Conservation (phyloP, 2,888 invertebrate genomes). For the Apamea crenata region DNA sequence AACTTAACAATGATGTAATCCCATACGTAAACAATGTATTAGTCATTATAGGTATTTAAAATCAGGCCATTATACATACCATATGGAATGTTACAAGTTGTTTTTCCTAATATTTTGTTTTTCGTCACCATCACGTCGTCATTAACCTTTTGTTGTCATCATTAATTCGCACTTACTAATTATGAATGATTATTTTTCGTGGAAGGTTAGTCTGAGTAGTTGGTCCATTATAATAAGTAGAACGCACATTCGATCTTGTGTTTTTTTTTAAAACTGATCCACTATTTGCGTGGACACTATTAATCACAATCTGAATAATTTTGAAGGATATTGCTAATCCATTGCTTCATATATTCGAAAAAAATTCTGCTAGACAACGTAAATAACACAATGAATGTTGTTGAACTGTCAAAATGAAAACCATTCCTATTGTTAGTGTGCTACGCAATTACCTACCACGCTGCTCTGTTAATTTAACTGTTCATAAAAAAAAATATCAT, state of each 20-base stretch:
- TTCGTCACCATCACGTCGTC: conserved; percentile 10
- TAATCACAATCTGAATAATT: not conserved
- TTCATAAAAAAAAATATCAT: not conserved
- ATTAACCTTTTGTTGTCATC: not conserved
- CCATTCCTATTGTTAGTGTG: not conserved
- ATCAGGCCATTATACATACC: not conserved
- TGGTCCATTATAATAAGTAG: conserved; percentile 1
- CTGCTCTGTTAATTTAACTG: not conserved
- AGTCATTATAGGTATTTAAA: conserved; percentile 5
- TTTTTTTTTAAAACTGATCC: not conserved
- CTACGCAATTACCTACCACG: not conserved
- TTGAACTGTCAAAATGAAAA: not conserved
- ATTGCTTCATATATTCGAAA: not conserved
- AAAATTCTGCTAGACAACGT: not conserved
- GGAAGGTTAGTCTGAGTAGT: not conserved
- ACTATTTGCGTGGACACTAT: too few relatives aligned
- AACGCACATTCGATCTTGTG: not conserved
- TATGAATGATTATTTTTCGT: not conserved
- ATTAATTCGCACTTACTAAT: conserved; percentile 9
- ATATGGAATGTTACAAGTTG: not conserved
- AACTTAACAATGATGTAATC: conserved; percentile 16
- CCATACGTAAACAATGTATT: conserved; percentile 4
- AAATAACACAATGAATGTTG: not conserved
- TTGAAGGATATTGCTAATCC: not conserved
- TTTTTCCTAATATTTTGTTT: conserved; percentile 12